Conservation (phyloP, 2,797 vertebrate genomes). For the Tinamus major region DNA sequence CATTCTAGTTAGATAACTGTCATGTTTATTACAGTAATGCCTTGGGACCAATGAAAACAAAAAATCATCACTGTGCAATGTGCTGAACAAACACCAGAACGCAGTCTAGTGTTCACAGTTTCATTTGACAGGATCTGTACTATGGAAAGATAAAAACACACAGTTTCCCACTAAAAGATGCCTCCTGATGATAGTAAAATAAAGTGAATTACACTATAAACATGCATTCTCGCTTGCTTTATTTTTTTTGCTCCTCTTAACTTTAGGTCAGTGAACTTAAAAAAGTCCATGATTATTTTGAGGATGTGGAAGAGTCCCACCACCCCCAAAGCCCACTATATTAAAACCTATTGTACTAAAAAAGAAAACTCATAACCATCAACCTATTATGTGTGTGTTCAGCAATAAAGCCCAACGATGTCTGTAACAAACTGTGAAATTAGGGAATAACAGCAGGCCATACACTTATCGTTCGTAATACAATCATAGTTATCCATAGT, state of each 20-base stretch:
- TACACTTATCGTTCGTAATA: neutral
- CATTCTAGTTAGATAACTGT: neutral
- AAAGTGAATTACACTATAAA: neutral
- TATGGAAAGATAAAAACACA: neutral
- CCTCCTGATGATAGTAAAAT: neutral
- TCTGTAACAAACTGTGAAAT: neutral
- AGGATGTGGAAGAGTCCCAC: rapidly evolving
- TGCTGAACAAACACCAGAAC: neutral
- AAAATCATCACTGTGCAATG: neutral
- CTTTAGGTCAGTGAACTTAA: neutral
- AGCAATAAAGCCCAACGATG: neutral
- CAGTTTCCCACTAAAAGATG: neutral
- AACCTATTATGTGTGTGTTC: neutral
- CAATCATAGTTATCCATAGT: neutral
- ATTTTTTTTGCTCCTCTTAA: neutral
- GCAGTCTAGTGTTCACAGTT: neutral
- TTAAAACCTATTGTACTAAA: neutral
- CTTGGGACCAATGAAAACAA: neutral
- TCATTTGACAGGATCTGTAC: neutral
- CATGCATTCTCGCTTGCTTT: neutral
- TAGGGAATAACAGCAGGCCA: neutral
- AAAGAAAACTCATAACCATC: neutral
- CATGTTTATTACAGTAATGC: neutral
- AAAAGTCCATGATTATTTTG: neutral
- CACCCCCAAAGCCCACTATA: neutral